These are phyloP conservation scores for Nymphalis polychloros DNA, from an alignment of 2,888 invertebrate species.

Conservation along the genomic window DNA sequence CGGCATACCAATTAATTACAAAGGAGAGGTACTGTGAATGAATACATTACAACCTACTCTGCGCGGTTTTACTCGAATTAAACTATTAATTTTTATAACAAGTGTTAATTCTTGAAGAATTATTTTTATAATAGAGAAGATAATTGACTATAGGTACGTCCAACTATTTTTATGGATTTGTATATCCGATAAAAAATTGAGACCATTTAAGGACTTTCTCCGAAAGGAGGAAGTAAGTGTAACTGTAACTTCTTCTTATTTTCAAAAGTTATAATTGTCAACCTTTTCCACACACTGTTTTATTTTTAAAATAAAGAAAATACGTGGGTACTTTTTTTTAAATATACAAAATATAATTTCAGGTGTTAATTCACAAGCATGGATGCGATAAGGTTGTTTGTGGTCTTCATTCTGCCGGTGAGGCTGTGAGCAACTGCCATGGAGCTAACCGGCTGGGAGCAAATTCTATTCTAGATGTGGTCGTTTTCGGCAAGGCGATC, in stretches of 20 bases:
- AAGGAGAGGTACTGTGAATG: constrained; percentile 85
- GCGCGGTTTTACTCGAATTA: neutral
- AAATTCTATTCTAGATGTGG: constrained; percentile 97
- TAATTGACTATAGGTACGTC: too few species aligned
- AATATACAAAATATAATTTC: constrained; percentile 11
- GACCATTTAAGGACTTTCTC: too few species aligned
- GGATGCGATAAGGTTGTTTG: constrained; percentile 86
- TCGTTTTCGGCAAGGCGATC: constrained; percentile 98
- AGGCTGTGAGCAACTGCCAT: constrained; percentile 96
- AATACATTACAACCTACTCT: neutral
- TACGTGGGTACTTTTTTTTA: neutral
- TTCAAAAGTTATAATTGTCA: too few species aligned
- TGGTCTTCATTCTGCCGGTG: constrained; percentile 97
- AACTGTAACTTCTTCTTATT: too few species aligned
- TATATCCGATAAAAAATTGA: too few species aligned
- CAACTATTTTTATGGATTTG: too few species aligned
- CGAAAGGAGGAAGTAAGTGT: too few species aligned
- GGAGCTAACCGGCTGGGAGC: constrained; percentile 99
- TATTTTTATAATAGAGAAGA: too few species aligned
- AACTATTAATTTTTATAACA: too few species aligned
- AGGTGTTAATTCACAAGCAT: constrained; percentile 83
- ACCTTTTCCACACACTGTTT: too few species aligned
- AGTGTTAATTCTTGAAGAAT: too few species aligned
- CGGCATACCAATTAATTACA: constrained; percentile 97
- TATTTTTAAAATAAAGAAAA: too few species aligned